Evolutionary conservation across 2,888 invertebrate species (phyloP).

Genomic region (Julus scandinavius): DNA sequence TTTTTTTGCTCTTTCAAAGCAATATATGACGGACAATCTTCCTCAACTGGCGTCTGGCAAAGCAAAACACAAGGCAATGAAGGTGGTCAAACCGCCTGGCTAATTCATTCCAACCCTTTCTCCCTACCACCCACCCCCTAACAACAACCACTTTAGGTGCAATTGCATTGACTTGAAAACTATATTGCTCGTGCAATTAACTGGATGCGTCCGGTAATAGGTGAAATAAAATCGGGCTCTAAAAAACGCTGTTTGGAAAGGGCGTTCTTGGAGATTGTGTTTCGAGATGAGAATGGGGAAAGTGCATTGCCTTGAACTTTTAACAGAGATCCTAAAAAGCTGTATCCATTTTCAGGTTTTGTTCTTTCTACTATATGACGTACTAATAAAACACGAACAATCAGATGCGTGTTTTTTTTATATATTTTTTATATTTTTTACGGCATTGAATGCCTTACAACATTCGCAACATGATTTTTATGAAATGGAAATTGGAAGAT

Average conservation of each 20-base stretch:
- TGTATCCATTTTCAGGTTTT: conserved; percentile 27
- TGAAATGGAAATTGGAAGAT: conserved; percentile 15
- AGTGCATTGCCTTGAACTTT: conserved; percentile 12
- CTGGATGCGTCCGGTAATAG: conserved; percentile 15
- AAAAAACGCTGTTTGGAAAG: not conserved
- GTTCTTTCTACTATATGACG: not conserved
- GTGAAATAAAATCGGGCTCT: not conserved
- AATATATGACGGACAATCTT: not conserved
- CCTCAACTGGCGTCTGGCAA: not conserved
- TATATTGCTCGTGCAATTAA: conserved; percentile 19
- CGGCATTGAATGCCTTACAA: not conserved
- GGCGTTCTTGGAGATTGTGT: not conserved
- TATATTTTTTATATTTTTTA: too few relatives aligned
- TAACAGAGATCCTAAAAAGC: not conserved
- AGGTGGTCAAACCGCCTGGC: not conserved
- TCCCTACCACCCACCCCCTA: not conserved
- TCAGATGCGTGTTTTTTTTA: too few relatives aligned
- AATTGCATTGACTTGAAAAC: conserved; percentile 7
- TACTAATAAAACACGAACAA: not conserved
- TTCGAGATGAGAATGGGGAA: conserved; percentile 16
- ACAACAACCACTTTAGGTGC: not conserved
- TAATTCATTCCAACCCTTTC: not conserved
- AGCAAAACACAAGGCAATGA: not conserved
- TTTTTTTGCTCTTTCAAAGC: not conserved
- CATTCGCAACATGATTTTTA: conserved; percentile 23